These are phyloP conservation scores for Iphiclides podalirius DNA, from an alignment of 2,888 invertebrate species.

Conservation along the genomic window DNA sequence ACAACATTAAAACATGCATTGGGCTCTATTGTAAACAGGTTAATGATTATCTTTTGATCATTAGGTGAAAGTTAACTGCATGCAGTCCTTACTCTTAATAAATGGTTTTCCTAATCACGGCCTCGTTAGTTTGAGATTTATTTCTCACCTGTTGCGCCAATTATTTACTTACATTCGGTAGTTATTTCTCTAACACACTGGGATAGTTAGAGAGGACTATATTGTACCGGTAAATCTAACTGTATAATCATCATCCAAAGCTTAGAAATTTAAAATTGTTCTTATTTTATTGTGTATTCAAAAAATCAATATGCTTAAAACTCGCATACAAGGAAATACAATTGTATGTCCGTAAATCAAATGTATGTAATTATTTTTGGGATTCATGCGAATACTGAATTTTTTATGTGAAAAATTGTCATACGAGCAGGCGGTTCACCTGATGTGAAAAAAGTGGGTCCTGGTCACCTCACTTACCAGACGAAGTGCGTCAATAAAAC, in stretches of 20 bases:
- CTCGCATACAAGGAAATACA: constrained; percentile 24
- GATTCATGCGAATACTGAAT: too few relatives aligned
- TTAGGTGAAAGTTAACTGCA: constrained; percentile 53
- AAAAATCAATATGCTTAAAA: too few relatives aligned
- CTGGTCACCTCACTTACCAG: too few relatives aligned
- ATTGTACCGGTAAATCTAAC: constrained; percentile 28
- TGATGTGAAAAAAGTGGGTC: too few relatives aligned
- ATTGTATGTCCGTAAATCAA: too few relatives aligned
- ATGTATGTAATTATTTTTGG: too few relatives aligned
- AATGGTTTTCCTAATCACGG: constrained; percentile 69
- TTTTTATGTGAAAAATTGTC: too few relatives aligned
- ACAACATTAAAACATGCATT: neutral
- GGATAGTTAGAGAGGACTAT: constrained; percentile 35
- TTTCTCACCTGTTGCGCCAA: constrained; percentile 73
- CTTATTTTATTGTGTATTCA: too few relatives aligned
- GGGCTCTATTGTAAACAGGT: neutral
- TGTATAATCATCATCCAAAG: constrained; percentile 1
- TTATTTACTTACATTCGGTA: constrained; percentile 73
- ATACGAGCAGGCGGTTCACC: too few relatives aligned
- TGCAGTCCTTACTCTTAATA: constrained; percentile 61
- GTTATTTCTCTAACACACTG: constrained; percentile 48
- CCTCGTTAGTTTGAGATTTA: constrained; percentile 67
- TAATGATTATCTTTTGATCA: constrained; percentile 35
- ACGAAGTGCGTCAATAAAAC: too few relatives aligned
- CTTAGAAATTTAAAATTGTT: too few relatives aligned